Conservation (phyloP, 2,888 invertebrate species). For the Lasioglossum leucozonium region DNA sequence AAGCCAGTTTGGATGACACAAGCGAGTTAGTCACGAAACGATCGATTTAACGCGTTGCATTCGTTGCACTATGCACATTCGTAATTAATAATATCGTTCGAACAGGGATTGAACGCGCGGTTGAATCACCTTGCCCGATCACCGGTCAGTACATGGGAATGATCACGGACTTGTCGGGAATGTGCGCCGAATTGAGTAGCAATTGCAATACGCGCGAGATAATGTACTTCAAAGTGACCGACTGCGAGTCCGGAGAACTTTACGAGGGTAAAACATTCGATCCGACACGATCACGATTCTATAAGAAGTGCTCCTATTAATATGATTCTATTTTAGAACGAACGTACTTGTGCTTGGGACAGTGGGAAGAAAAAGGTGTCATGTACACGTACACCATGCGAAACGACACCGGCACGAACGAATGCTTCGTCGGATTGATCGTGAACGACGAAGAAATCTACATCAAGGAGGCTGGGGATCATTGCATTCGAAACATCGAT, state of each 20-base stretch:
- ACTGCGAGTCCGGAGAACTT: constrained; percentile 87
- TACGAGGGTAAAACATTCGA: constrained; percentile 85
- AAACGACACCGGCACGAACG: constrained; percentile 87
- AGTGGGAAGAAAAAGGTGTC: constrained; percentile 88
- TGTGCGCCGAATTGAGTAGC: constrained; percentile 88
- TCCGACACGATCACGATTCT: background rate
- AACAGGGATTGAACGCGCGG: constrained; percentile 83
- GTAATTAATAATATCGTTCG: background rate
- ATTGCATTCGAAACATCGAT: constrained; percentile 87
- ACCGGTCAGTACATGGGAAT: constrained; percentile 88
- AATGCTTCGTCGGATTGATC: constrained; percentile 89
- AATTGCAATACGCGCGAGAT: constrained; percentile 88
- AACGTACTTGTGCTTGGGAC: constrained; percentile 88
- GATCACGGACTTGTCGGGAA: constrained; percentile 87
- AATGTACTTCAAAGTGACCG: constrained; percentile 89
- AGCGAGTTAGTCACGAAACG: constrained; percentile 86
- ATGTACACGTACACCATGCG: constrained; percentile 89
- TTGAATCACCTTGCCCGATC: constrained; percentile 87
- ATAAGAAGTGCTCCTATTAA: background rate
- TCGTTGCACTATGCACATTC: background rate
- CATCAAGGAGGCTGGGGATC: constrained; percentile 89
- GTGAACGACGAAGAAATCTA: constrained; percentile 87
- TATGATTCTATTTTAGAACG: constrained; percentile 84
- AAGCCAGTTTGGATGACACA: constrained; percentile 87
- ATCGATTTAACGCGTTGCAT: background rate